Percentiles rank a stretch among this genome's conserved stretches.
These are phyloP conservation scores for Poeciliopsis turrubarensis DNA, from an alignment of 2,113 vertebrate species.

Conservation along the genomic window DNA sequence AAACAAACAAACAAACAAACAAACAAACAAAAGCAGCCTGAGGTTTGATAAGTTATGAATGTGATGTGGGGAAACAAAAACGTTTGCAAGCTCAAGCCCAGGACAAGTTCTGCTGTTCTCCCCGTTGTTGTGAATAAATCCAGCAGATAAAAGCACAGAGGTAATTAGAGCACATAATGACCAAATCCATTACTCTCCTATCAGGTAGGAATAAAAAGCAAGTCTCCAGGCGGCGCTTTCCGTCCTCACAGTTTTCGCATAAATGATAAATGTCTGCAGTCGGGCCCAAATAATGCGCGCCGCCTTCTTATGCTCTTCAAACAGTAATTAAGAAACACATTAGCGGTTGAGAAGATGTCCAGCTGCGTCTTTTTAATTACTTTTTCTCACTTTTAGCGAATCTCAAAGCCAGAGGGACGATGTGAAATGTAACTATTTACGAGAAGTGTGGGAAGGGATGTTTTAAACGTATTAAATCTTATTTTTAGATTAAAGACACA, in stretches of 20 bases:
- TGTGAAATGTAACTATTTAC: background rate
- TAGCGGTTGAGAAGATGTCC: background rate
- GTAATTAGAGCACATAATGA: slow-evolving; percentile 67
- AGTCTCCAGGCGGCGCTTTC: slow-evolving; percentile 10
- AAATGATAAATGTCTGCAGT: slow-evolving; percentile 38
- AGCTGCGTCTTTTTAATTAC: background rate
- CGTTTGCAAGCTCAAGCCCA: slow-evolving; percentile 18
- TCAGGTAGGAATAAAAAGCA: slow-evolving; percentile 46
- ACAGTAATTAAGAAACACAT: slow-evolving; percentile 9
- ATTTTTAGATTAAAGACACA: background rate
- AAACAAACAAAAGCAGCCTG: background rate
- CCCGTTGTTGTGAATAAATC: slow-evolving; percentile 64
- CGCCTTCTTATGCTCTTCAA: slow-evolving; percentile 9
- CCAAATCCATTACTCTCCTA: slow-evolving; percentile 67
- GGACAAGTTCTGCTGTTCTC: slow-evolving; percentile 20
- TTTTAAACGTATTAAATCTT: background rate
- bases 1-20: background rate
- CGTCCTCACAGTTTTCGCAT: slow-evolving; percentile 22
- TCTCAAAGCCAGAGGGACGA: background rate
- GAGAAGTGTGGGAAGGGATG: background rate
- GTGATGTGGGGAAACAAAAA: slow-evolving; percentile 22
- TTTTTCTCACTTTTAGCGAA: background rate
- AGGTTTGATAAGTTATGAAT: background rate
- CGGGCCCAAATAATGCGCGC: slow-evolving; percentile 27
- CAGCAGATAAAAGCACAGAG: slow-evolving; percentile 56